phyloP scores from a whole-genome alignment of 2,888 invertebrate genomes.

The Pammene aurita region DNA sequence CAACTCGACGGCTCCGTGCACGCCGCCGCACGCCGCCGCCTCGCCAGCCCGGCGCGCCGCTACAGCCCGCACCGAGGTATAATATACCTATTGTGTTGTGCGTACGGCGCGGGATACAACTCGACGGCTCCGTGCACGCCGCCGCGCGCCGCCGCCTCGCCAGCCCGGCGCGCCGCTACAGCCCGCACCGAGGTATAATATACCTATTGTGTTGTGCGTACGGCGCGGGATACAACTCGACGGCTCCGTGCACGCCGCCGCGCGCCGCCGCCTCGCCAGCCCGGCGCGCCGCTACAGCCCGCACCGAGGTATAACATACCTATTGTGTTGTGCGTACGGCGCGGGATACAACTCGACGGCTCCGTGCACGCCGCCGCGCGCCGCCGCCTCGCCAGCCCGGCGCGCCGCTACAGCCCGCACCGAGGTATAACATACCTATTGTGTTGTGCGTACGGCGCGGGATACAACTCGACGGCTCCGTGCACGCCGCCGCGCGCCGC shows the following conservation, averaged over 20 bases:
- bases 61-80: slow-evolving; percentile 87
- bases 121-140: slow-evolving; percentile 88
- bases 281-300: slow-evolving; percentile 92
- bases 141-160: slow-evolving; percentile 86
- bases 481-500: too few relatives aligned
- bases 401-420: slow-evolving; percentile 91
- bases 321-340: too few relatives aligned
- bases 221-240: slow-evolving; percentile 83
- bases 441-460: too few relatives aligned
- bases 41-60: slow-evolving; percentile 89
- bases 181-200: slow-evolving; percentile 84
- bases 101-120: too few relatives aligned
- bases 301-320: slow-evolving; percentile 71
- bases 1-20: slow-evolving; percentile 87
- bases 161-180: slow-evolving; percentile 90
- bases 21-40: slow-evolving; percentile 84
- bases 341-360: slow-evolving; percentile 85
- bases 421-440: too few relatives aligned
- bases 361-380: slow-evolving; percentile 84
- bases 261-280: slow-evolving; percentile 88
- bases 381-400: slow-evolving; percentile 87
- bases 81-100: too few relatives aligned
- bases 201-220: too few relatives aligned
- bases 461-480: too few relatives aligned
- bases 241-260: slow-evolving; percentile 85